These are phyloP conservation scores for Cotesia typhae DNA, from an alignment of 1,140 invertebrate species.

Conservation along the genomic window DNA sequence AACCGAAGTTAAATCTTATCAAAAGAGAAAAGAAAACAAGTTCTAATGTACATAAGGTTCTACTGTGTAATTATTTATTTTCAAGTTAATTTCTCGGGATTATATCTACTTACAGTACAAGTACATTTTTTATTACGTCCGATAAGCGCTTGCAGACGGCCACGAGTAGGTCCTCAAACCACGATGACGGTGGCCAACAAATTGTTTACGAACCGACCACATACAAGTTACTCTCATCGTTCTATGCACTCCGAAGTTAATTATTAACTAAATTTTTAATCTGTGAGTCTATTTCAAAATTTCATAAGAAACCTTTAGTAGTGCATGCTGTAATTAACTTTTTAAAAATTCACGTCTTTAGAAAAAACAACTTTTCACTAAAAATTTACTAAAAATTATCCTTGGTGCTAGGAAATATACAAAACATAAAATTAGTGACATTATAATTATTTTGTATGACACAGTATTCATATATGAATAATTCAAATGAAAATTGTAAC, in stretches of 20 bases:
- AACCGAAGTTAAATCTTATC: too few relatives aligned
- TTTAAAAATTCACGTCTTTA: too few relatives aligned
- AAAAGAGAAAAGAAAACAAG: conserved; percentile 15
- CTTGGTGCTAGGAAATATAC: too few relatives aligned
- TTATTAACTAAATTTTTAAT: conserved; percentile 12
- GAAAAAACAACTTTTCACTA: too few relatives aligned
- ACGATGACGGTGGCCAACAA: conserved; percentile 42
- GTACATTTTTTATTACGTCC: conserved; percentile 54
- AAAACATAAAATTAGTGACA: too few relatives aligned
- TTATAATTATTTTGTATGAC: too few relatives aligned
- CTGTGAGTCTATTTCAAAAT: neutral
- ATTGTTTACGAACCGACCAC: conserved; percentile 52
- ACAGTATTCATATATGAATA: too few relatives aligned
- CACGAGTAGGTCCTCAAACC: conserved; percentile 23
- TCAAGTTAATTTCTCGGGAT: conserved; percentile 47
- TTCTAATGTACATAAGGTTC: conserved; percentile 29
- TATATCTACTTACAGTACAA: conserved; percentile 44
- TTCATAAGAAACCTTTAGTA: neutral
- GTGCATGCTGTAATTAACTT: too few relatives aligned
- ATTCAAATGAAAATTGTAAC: too few relatives aligned
- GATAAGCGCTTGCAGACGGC: conserved; percentile 38
- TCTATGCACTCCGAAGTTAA: conserved; percentile 23
- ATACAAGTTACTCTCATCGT: neutral
- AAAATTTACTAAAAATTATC: too few relatives aligned
- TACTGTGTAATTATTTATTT: conserved; percentile 60